Evolutionary conservation across 2,888 invertebrate genomes (phyloP).

Genomic region (Eupithecia centaureata): DNA sequence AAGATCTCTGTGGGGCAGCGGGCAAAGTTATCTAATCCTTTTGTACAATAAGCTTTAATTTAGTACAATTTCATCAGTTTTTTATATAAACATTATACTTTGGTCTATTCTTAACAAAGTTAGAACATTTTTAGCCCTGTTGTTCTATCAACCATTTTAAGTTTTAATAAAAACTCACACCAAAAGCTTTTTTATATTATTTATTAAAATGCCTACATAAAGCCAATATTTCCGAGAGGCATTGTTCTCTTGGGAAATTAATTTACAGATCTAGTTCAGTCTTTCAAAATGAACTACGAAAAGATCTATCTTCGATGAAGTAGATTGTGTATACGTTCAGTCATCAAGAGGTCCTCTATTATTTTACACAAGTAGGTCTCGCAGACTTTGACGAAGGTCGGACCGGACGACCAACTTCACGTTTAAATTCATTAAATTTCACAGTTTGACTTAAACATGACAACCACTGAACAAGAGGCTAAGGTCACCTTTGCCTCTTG

Average conservation of each 20-base stretch:
- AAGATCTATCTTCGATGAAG: background rate
- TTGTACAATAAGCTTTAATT: too few relatives aligned
- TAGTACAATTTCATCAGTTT: too few relatives aligned
- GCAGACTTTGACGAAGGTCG: slow-evolving; percentile 24
- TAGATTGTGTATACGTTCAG: background rate
- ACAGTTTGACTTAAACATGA: slow-evolving; percentile 18
- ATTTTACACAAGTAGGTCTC: slow-evolving; percentile 1
- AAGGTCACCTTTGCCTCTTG: background rate
- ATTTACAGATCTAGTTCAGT: background rate
- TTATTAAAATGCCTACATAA: background rate
- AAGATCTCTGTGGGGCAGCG: too few relatives aligned
- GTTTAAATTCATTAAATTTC: slow-evolving; percentile 15
- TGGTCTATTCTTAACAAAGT: too few relatives aligned
- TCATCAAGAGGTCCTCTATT: background rate
- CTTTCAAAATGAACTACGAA: background rate
- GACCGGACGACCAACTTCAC: slow-evolving; percentile 14
- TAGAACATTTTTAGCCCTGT: too few relatives aligned
- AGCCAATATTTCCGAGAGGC: background rate
- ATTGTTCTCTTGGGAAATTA: slow-evolving; percentile 6
- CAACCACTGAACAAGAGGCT: slow-evolving; percentile 12
- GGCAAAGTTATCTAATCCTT: too few relatives aligned
- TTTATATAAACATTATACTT: too few relatives aligned
- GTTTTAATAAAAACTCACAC: background rate
- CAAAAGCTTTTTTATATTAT: background rate
- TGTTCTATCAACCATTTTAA: too few relatives aligned